Evolutionary conservation across 2,888 invertebrate species (phyloP).

Genomic region (Rosalia funebris): DNA sequence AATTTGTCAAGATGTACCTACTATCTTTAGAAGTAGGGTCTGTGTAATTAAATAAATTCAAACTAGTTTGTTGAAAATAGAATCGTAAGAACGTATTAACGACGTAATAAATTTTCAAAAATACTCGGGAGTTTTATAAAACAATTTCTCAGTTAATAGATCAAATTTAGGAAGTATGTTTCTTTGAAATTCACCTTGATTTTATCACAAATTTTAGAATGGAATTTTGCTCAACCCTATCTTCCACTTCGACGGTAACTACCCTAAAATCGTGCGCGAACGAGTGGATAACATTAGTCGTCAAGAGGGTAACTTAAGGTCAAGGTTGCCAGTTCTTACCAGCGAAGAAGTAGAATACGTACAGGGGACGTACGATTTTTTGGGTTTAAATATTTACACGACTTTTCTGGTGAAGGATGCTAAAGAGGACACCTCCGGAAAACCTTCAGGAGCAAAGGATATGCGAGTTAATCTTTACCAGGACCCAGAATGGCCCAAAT

Average conservation of each 20-base stretch:
- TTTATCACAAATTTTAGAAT: neutral
- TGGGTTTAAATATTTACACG: constrained; percentile 44
- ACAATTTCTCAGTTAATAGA: too few species aligned
- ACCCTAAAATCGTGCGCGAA: constrained; percentile 43
- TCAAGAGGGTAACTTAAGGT: constrained; percentile 43
- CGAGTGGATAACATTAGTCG: constrained; percentile 40
- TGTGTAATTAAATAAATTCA: too few species aligned
- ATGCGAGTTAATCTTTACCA: constrained; percentile 69
- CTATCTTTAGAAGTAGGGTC: too few species aligned
- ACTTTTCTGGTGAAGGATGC: constrained; percentile 39
- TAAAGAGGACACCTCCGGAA: constrained; percentile 27
- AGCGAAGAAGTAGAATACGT: constrained; percentile 13
- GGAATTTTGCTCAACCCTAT: constrained; percentile 41
- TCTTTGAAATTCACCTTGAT: neutral
- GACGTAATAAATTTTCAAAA: too few species aligned
- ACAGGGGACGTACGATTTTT: constrained; percentile 43
- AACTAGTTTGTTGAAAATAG: too few species aligned
- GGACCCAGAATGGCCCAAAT: constrained; percentile 70
- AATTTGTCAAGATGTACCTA: too few species aligned
- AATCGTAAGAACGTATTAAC: too few species aligned
- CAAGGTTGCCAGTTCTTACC: constrained; percentile 41
- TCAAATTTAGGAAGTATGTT: too few species aligned
- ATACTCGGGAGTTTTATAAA: too few species aligned
- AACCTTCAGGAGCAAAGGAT: constrained; percentile 72
- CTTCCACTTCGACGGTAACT: constrained; percentile 47